A percentile compares a stretch with the other conserved stretches of the same genome.
These are phyloP conservation scores for Daubentonia madagascariensis DNA, from an alignment of 2,113 vertebrate genomes.

Conservation along the genomic window DNA sequence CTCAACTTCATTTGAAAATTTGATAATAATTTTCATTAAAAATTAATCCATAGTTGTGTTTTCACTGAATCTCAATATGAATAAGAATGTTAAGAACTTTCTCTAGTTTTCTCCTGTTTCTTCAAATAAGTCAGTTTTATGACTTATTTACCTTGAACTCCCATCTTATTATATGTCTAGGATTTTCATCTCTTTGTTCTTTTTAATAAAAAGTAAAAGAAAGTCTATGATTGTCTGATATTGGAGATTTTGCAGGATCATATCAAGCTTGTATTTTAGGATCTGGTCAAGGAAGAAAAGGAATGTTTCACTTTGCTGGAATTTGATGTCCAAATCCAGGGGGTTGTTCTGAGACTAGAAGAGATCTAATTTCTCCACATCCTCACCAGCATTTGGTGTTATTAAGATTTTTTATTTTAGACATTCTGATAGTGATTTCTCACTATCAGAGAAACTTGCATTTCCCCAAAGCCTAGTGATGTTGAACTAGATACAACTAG, in stretches of 20 bases:
- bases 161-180: not conserved
- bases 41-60: not conserved
- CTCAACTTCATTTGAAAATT: not conserved
- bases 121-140: not conserved
- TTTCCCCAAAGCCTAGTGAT: not conserved
- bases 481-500: not conserved
- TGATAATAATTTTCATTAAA: not conserved
- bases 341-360: not conserved
- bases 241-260: not conserved
- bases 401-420: not conserved
- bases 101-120: not conserved
- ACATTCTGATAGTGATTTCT: not conserved
- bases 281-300: not conserved
- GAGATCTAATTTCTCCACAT: not conserved
- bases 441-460: not conserved
- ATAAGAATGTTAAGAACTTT: not conserved
- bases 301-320: not conserved
- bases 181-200: not conserved
- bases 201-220: not conserved
- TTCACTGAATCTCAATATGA: not conserved
- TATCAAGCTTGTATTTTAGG: not conserved
- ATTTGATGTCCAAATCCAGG: not conserved
- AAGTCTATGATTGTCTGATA: not conserved
- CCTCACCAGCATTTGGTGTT: not conserved
- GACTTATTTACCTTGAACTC: not conserved